Evolutionary conservation across 2,888 invertebrate genomes (phyloP), one percentile per base, ranked within the genome.

Genomic region (Drosophila birchii): DNA sequence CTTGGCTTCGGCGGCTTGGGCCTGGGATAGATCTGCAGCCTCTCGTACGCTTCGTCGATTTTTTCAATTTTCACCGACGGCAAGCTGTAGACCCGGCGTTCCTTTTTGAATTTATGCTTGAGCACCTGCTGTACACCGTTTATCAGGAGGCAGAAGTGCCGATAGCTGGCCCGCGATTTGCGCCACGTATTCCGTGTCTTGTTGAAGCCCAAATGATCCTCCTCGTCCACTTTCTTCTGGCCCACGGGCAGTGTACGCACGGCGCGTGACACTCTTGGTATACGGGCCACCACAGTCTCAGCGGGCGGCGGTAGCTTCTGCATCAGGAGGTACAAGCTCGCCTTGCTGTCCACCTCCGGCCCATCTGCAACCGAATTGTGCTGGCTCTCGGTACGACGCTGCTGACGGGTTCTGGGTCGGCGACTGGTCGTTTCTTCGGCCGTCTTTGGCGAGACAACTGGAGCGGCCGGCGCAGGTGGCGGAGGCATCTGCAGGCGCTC

Each of bases 61-160:
- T 23, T 39, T 32, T 81, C 88, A 2, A 44, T 1, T 26, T 81
- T 90, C 2, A 85, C 72, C 12, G 23, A 12, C n/a, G 72, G 60
- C 4, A 26, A 8, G 6, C 64, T 68, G 18, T 91, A 89, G 38
- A 91, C 90, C 12, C 90, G 90, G 9, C 92, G 86, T 36, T 79
- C 78, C 34, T 84, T 79, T 36, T 91, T 85, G n/a, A 91, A 92
- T 11, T 80, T 78, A 18, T 78, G 71, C 69, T 87, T 91, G 1
- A 92, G 78, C 26, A 90, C 80, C 18, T 76, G 72, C 43, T 92
- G 92, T 0, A 90, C 81, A 1, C 78, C 75, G 43, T 80, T 85
- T 16, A 92, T 67, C 16, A 88, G 58, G 1, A 78, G 53, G 29
- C 88, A 88, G 71, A 84, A 91, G 4, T 77, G 71, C 11, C 90